Evolutionary conservation across 92 coral and sea anemone genomes (phyloP).

Genomic region (Desmophyllum pertusum): DNA sequence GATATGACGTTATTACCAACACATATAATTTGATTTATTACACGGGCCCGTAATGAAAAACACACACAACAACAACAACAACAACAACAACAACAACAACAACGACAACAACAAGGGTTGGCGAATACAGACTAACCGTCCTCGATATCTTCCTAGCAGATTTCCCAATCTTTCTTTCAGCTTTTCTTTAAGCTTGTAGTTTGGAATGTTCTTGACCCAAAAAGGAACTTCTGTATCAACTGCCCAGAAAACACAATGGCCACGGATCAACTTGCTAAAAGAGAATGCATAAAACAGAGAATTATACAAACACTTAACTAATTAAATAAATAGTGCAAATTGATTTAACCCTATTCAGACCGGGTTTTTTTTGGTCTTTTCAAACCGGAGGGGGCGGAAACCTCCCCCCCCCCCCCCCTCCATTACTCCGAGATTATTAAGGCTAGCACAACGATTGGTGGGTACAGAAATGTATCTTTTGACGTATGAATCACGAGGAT

Average conservation of each 20-base stretch:
- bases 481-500: too few relatives aligned
- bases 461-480: too few relatives aligned
- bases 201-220: conserved; percentile 62
- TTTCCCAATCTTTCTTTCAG: conserved; percentile 52
- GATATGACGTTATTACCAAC: too few relatives aligned
- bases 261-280: conserved; percentile 73
- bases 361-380: too few relatives aligned
- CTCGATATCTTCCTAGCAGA: conserved; percentile 57
- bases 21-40: too few relatives aligned
- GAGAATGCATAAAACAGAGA: not conserved
- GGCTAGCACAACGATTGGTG: too few relatives aligned
- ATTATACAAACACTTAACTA: not conserved
- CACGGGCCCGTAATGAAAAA: not conserved
- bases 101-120: not conserved
- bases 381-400: too few relatives aligned
- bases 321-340: too few relatives aligned
- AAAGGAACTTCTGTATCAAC: conserved; percentile 64
- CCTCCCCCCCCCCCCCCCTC: too few relatives aligned
- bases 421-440: too few relatives aligned
- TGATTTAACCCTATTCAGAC: too few relatives aligned
- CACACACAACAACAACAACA: not conserved
- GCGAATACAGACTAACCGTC: conserved; percentile 53
- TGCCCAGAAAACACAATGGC: conserved; percentile 91
- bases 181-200: conserved; percentile 23
- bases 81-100: not conserved